Percentiles rank a stretch among this genome's conserved stretches.
Evolutionary conservation across 2,797 vertebrate species (phyloP).

Genomic region (Onychomys leucogaster): DNA sequence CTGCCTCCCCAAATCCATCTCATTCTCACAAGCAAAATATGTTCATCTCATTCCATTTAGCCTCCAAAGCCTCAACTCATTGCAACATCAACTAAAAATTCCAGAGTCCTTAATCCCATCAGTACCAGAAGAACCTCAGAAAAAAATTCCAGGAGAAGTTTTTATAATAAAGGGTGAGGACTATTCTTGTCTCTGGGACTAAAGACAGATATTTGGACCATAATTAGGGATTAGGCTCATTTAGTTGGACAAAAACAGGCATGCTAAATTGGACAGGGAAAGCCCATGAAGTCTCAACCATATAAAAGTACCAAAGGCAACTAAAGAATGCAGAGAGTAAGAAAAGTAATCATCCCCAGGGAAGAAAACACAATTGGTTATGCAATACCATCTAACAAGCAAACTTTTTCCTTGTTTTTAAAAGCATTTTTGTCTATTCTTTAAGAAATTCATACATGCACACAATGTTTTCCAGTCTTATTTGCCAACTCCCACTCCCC

Average conservation of each 20-base stretch:
- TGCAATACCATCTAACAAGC: background rate
- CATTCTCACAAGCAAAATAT: background rate
- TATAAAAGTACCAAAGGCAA: background rate
- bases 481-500: background rate
- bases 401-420: background rate
- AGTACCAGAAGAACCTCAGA: background rate
- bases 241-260: background rate
- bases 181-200: background rate
- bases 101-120: background rate
- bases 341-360: background rate
- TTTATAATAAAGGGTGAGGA: too few relatives aligned
- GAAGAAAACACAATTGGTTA: background rate
- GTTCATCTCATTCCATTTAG: background rate
- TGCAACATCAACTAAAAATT: background rate
- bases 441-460: background rate
- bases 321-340: background rate
- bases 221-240: background rate
- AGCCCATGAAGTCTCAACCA: background rate
- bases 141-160: background rate
- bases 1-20: background rate
- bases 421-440: background rate
- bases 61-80: background rate
- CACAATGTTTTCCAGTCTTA: background rate
- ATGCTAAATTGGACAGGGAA: background rate
- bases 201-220: background rate